Evolutionary conservation across 2,113 vertebrate genomes (phyloP).

Genomic region (Alaudala cheleensis): DNA sequence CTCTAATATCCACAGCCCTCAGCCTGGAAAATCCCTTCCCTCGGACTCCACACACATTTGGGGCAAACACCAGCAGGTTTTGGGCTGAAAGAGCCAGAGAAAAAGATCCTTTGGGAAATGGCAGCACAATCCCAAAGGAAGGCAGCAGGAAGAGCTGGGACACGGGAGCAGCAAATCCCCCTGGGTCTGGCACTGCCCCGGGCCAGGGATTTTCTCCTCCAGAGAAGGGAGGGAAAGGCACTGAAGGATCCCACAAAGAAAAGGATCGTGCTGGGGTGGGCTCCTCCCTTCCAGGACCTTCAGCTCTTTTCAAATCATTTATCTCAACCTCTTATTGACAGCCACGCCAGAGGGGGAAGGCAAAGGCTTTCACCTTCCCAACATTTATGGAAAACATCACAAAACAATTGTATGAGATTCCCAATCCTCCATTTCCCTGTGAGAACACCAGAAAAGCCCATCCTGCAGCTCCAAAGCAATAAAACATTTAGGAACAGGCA

Average conservation of each 20-base stretch:
- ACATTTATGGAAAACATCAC: not conserved
- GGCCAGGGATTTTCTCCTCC: not conserved
- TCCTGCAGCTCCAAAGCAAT: not conserved
- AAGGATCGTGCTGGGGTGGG: not conserved
- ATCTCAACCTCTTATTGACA: not conserved
- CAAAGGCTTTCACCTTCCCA: not conserved
- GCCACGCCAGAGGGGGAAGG: not conserved
- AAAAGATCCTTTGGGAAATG: not conserved
- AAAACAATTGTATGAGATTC: not conserved
- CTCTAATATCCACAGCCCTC: not conserved
- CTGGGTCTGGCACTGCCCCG: rapidly evolving
- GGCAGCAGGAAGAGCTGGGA: not conserved
- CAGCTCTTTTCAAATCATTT: rapidly evolving
- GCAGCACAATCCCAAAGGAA: not conserved
- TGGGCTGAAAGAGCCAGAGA: not conserved
- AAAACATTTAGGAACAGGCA: not conserved
- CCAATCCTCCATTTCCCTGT: not conserved
- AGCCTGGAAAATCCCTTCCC: not conserved
- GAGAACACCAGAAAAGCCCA: not conserved
- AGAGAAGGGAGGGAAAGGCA: not conserved
- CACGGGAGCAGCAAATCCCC: not conserved
- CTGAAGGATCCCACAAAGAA: not conserved
- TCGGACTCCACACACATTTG: not conserved
- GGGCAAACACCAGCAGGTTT: not conserved
- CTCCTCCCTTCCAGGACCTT: not conserved